Evolutionary conservation across 35 echinoderm and acorn worm species (phyloP).

Genomic region (Ptychodera flava): DNA sequence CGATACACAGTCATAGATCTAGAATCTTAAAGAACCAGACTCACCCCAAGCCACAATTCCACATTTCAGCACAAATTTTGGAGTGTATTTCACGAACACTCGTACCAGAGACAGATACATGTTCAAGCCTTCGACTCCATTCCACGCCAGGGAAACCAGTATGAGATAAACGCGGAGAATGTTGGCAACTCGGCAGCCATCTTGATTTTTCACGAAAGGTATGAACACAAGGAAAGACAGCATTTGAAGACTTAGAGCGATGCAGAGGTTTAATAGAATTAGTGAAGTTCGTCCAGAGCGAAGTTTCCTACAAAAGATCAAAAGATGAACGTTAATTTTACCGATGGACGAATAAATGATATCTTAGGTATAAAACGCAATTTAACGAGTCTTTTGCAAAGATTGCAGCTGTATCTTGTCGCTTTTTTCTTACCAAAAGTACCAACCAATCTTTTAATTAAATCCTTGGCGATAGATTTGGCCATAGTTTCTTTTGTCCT

Average conservation of each 20-base stretch:
- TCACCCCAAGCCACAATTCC: constrained; percentile 92
- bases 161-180: constrained; percentile 82
- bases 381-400: too few relatives aligned
- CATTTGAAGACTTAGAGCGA: constrained; percentile 55
- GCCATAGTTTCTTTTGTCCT: too few relatives aligned
- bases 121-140: constrained; percentile 87
- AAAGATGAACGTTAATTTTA: too few relatives aligned
- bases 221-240: constrained; percentile 50
- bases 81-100: constrained; percentile 60
- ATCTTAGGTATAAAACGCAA: too few relatives aligned
- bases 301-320: constrained; percentile 69
- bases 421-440: too few relatives aligned
- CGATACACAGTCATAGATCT: too few relatives aligned
- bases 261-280: constrained; percentile 81
- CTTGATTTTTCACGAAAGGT: constrained; percentile 39
- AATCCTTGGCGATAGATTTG: too few relatives aligned
- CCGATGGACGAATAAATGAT: too few relatives aligned
- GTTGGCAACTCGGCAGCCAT: constrained; percentile 79
- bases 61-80: constrained; percentile 72
- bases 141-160: constrained; percentile 94
- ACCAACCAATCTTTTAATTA: too few relatives aligned
- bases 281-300: constrained; percentile 70
- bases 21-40: too few relatives aligned
- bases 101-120: constrained; percentile 77
- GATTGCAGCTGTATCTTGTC: too few relatives aligned